Conservation (phyloP, 2,888 invertebrate species). For the Lydus trimaculatus region DNA sequence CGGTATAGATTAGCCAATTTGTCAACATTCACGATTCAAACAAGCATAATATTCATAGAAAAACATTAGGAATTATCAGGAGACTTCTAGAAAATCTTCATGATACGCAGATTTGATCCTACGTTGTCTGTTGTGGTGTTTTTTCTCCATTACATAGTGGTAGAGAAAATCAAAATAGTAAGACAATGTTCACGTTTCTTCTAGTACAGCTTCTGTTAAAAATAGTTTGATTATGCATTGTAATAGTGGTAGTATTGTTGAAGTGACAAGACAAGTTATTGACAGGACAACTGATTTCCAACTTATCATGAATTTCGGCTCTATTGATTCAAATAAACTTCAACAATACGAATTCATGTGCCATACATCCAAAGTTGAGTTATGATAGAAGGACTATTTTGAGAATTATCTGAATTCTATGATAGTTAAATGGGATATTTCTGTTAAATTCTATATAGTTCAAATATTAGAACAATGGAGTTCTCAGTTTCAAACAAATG, state of each 20-base stretch:
- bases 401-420: neutral
- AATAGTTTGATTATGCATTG: too few species aligned
- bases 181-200: too few species aligned
- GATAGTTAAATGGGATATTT: neutral
- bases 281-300: neutral
- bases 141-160: neutral
- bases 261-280: neutral
- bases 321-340: slow-evolving; percentile 15
- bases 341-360: slow-evolving; percentile 18
- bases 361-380: slow-evolving; percentile 12
- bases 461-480: neutral
- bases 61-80: neutral
- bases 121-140: neutral
- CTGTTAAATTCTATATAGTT: neutral
- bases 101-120: neutral
- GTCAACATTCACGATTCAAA: neutral
- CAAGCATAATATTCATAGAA: too few species aligned
- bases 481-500: neutral
- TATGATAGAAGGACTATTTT: neutral
- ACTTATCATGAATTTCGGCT: slow-evolving; percentile 1
- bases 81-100: neutral
- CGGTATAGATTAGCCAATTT: neutral
- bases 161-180: too few species aligned
- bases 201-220: too few species aligned
- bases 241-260: neutral